Base-by-base conservation (phyloP, 2,113 vertebrate species). In the Apteryx owenii region DNA sequence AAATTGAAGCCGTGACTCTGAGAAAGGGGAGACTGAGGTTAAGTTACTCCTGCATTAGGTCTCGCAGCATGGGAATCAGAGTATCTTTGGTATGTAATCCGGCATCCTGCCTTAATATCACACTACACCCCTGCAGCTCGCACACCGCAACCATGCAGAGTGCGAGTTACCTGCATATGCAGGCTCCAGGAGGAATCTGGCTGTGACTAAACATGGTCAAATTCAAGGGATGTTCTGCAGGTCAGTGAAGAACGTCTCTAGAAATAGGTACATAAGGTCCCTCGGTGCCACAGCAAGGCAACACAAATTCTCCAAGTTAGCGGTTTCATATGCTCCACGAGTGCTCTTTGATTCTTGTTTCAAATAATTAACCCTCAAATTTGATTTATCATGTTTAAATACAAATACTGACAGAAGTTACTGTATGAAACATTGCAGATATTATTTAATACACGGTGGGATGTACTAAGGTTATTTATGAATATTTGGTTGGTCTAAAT, bases 51-150 rank as follows among this genome's bases (percentile, higher is more conserved):
- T 84, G 21, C 16, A 12, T 56, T 62, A 38, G 58, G 7, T 77
- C 0, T 2, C 6, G 22, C 0, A 0, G 36, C 31, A 46, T 1
- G 42, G 28, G 25, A 87, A 26, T n/a, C 3, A 2, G 36, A 42
- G 19, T 61, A 33, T 33, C 48, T 51, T 61, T 40, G 60, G 44
- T n/a, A 71, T 38, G 33, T 83, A 12, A 42, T n/a, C 23, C 73
- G 71, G 17, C 71, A n/a, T 72, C 53, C 78, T 83, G 38, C 16
- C 7, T 68, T 51, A 16, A 13, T 80, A 4, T 28, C n/a, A 12
- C 31, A 6, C 26, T 50, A 28, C 31, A 53, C 3, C 16, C 40
- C 28, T 81, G 81, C 69, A 60, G 5, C 22, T 75, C 46, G 28
- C 40, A 17, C n/a, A 17, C 0, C 0, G 4, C 29, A 50, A 4